These are phyloP conservation scores for Pholis gunnellus DNA, from an alignment of 2,113 vertebrate genomes.

Conservation along the genomic window DNA sequence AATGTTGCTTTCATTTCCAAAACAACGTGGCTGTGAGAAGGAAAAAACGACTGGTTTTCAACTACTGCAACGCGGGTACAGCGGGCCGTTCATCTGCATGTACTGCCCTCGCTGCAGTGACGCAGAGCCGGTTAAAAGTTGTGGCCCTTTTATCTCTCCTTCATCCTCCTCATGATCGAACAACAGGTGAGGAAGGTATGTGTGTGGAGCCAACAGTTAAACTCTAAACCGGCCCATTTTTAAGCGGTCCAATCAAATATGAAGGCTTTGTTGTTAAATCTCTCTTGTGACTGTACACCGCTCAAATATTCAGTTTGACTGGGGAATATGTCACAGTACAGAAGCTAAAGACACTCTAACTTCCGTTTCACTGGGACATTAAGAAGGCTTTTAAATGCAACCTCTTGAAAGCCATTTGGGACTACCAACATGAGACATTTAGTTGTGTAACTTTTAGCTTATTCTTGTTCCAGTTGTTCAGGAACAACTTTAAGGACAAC, in stretches of 20 bases:
- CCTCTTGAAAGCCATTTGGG: not conserved
- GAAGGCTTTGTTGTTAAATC: not conserved
- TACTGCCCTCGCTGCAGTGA: not conserved
- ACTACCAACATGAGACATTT: slow-evolving; percentile 6
- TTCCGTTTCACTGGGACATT: not conserved
- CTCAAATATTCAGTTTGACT: not conserved
- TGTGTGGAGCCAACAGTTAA: not conserved
- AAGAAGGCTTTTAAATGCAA: slow-evolving; percentile 6
- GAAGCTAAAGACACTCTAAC: not conserved
- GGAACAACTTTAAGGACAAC: slow-evolving; percentile 1
- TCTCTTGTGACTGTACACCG: not conserved
- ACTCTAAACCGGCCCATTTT: not conserved
- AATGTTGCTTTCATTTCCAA: too few relatives aligned
- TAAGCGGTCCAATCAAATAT: not conserved
- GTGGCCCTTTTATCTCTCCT: not conserved
- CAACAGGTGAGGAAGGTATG: not conserved
- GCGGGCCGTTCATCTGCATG: not conserved
- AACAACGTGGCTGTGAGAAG: too few relatives aligned
- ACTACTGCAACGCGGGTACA: not conserved
- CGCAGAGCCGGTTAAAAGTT: too few relatives aligned
- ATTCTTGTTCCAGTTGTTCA: not conserved
- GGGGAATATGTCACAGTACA: not conserved
- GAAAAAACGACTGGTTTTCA: too few relatives aligned
- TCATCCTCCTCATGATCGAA: not conserved
- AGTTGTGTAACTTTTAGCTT: not conserved